A percentile compares a stretch with the other conserved stretches of the same genome.
These are phyloP conservation scores for Myotis findleyi DNA, from an alignment of 2,797 vertebrate genomes.

Conservation along the genomic window DNA sequence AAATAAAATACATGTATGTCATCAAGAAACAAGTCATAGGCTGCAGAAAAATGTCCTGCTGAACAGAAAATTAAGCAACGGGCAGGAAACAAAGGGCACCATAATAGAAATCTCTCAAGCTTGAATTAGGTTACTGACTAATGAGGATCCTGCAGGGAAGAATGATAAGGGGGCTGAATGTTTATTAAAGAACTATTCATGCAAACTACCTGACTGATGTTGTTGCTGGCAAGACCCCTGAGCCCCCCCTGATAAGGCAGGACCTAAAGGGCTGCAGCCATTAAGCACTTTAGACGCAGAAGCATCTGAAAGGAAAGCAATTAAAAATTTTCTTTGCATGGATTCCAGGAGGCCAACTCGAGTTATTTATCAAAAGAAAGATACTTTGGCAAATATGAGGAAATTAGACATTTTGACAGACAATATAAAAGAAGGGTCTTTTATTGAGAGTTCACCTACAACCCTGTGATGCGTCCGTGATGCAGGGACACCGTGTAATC, in stretches of 20 bases:
- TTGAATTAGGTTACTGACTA: conserved; percentile 72
- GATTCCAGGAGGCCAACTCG: conserved; percentile 23
- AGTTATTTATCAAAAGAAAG: conserved; percentile 57
- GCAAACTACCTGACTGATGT: conserved; percentile 60
- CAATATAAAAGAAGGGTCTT: not conserved
- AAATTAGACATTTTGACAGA: conserved; percentile 5
- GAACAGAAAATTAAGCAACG: conserved; percentile 73
- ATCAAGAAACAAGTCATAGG: conserved; percentile 64
- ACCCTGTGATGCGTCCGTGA: not conserved
- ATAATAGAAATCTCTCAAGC: conserved; percentile 67
- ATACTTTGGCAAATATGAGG: conserved; percentile 42
- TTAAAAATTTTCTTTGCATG: conserved; percentile 60
- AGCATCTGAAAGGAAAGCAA: conserved; percentile 40
- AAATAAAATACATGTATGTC: conserved; percentile 7
- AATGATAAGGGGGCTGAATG: conserved; percentile 54
- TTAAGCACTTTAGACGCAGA: conserved; percentile 71
- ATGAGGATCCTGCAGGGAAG: conserved; percentile 67
- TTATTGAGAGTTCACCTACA: not conserved
- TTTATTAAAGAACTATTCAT: conserved; percentile 77
- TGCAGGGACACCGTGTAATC: rapidly evolving
- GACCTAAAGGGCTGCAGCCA: conserved; percentile 61
- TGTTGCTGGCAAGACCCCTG: conserved; percentile 59
- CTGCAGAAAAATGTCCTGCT: conserved; percentile 48
- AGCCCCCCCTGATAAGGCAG: conserved; percentile 64
- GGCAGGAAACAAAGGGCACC: conserved; percentile 69